These are phyloP conservation scores for Lissocephala sabroskyi DNA, from an alignment of 2,888 invertebrate genomes.

Conservation along the genomic window DNA sequence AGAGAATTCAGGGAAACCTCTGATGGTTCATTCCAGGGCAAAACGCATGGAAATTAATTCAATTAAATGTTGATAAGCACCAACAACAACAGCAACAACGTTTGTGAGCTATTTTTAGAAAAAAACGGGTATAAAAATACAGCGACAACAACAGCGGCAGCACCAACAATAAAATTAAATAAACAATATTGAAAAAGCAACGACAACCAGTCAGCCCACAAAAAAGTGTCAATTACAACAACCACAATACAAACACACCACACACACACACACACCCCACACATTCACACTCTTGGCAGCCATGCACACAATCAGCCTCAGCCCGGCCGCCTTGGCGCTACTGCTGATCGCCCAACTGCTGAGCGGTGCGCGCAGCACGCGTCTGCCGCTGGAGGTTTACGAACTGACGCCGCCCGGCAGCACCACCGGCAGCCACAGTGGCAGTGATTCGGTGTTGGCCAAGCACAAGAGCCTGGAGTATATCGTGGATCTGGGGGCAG, in stretches of 20 bases:
- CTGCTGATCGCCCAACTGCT: slow-evolving; percentile 23
- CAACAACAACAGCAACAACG: too few relatives aligned
- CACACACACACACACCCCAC: slow-evolving; percentile 12
- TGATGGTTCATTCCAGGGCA: too few relatives aligned
- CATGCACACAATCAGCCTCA: slow-evolving; percentile 25
- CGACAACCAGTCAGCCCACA: slow-evolving; percentile 16
- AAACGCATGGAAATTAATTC: too few relatives aligned
- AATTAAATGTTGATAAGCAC: too few relatives aligned
- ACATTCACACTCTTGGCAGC: too few relatives aligned
- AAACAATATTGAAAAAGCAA: slow-evolving; percentile 8
- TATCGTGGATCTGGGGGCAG: slow-evolving; percentile 49
- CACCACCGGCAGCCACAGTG: slow-evolving; percentile 18
- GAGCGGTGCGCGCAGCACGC: slow-evolving; percentile 54
- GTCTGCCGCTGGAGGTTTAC: slow-evolving; percentile 71
- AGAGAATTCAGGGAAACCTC: too few relatives aligned
- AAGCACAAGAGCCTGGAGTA: slow-evolving; percentile 61
- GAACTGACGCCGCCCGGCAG: slow-evolving; percentile 61
- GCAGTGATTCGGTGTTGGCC: slow-evolving; percentile 16
- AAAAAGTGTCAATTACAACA: slow-evolving; percentile 65
- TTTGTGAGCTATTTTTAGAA: too few relatives aligned
- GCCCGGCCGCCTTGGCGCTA: slow-evolving; percentile 27
- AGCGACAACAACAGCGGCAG: slow-evolving; percentile 5
- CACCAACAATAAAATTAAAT: slow-evolving; percentile 2
- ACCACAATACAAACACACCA: slow-evolving; percentile 30
- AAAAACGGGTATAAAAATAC: too few relatives aligned